phyloP scores from a whole-genome alignment of 2,113 vertebrate species.

The Felis chaus region DNA sequence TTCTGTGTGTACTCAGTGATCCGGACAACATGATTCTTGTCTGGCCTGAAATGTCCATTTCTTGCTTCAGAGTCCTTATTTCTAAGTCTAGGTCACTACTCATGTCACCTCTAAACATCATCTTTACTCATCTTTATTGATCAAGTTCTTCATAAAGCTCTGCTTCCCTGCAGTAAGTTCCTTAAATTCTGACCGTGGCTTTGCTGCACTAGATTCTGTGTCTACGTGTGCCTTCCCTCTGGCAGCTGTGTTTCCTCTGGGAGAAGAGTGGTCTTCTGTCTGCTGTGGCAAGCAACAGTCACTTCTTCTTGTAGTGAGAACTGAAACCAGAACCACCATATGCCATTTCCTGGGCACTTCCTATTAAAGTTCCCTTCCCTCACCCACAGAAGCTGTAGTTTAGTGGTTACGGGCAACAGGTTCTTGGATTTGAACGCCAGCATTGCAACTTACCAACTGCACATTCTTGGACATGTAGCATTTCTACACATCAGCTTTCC shows the following conservation, averaged over 20 bases:
- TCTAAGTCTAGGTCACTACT: not conserved
- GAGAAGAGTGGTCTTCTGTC: conserved; percentile 40
- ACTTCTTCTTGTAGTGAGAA: conserved; percentile 78
- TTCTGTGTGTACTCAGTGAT: not conserved
- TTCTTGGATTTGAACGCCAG: not conserved
- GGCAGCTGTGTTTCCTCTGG: conserved; percentile 68
- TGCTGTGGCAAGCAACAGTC: conserved; percentile 75
- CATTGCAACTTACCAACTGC: not conserved
- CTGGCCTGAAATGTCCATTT: not conserved
- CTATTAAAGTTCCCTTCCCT: conserved; percentile 44
- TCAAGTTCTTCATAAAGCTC: not conserved
- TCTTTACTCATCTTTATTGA: not conserved
- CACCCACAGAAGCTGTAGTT: not conserved
- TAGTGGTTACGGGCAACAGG: not conserved
- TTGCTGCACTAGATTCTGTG: not conserved
- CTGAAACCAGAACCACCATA: conserved; percentile 70
- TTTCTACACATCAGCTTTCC: not conserved
- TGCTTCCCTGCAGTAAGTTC: not conserved
- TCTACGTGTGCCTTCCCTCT: not conserved
- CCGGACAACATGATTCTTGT: not conserved
- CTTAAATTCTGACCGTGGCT: conserved; percentile 38
- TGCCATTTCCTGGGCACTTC: conserved; percentile 69
- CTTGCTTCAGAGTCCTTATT: not conserved
- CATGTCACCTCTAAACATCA: not conserved
- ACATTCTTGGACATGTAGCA: not conserved